Conservation (phyloP, 1,140 invertebrate genomes). For the Medauroidea extradentata region DNA sequence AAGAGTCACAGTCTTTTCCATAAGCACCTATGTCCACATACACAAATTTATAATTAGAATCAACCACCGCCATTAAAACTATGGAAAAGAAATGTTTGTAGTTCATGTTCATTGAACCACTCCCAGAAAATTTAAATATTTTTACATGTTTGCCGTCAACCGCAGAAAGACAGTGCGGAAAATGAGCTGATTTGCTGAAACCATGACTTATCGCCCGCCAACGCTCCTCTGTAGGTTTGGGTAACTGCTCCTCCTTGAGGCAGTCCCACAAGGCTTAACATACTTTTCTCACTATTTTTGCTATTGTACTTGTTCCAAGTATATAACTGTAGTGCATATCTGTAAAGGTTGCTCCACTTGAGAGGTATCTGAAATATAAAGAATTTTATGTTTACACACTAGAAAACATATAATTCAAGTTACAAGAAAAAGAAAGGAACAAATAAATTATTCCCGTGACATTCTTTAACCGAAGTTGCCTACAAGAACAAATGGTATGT, state of each 20-base stretch:
- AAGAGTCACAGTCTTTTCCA: too few species aligned
- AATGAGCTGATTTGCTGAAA: not conserved
- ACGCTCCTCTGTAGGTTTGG: not conserved
- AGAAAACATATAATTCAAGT: not conserved
- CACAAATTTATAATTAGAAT: slow-evolving; percentile 35
- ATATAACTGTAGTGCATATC: not conserved
- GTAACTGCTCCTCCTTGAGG: not conserved
- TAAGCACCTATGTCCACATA: too few species aligned
- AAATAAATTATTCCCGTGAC: too few species aligned
- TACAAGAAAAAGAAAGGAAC: too few species aligned
- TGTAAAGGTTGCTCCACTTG: not conserved
- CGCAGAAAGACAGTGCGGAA: slow-evolving; percentile 16
- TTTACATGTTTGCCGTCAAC: slow-evolving; percentile 36
- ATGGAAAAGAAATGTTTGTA: slow-evolving; percentile 35
- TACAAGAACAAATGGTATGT: too few species aligned
- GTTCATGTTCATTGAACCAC: slow-evolving; percentile 36
- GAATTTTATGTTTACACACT: not conserved
- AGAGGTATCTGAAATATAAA: slow-evolving; percentile 28
- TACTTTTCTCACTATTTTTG: not conserved
- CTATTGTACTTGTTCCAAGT: too few species aligned
- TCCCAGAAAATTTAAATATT: slow-evolving; percentile 20
- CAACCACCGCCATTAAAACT: slow-evolving; percentile 39
- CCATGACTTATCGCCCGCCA: not conserved
- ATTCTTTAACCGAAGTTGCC: too few species aligned
- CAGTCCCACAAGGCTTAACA: not conserved